Percentiles rank a stretch among this genome's conserved stretches.
Evolutionary conservation across 2,888 invertebrate genomes (phyloP).

Genomic region (Apamea monoglypha): DNA sequence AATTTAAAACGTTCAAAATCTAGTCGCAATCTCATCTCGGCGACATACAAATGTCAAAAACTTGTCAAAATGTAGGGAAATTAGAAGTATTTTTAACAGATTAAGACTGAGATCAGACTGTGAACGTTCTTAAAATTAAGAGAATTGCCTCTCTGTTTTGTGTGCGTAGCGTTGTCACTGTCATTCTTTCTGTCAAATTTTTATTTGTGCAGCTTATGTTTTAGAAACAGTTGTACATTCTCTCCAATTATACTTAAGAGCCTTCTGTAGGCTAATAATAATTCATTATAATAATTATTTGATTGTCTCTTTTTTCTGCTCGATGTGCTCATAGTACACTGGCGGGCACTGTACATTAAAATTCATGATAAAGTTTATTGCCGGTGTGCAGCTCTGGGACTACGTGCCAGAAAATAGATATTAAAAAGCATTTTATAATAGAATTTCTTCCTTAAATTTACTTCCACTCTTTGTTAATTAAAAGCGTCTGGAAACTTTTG

Average conservation of each 20-base stretch:
- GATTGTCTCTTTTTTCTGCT: constrained; percentile 13
- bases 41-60: too few relatives aligned
- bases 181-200: neutral
- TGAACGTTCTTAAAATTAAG: too few relatives aligned
- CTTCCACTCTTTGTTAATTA: constrained; percentile 62
- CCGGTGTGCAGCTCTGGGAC: constrained; percentile 48
- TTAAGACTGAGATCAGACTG: too few relatives aligned
- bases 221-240: neutral
- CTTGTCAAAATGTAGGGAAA: too few relatives aligned
- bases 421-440: constrained; percentile 36
- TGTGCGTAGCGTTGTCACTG: neutral
- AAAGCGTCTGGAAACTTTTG: constrained; percentile 50
- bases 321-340: neutral
- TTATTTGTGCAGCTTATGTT: neutral
- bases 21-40: too few relatives aligned
- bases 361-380: constrained; percentile 17
- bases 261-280: neutral
- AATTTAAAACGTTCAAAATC: too few relatives aligned
- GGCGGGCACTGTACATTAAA: constrained; percentile 13
- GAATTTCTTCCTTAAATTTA: constrained; percentile 39
- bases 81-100: too few relatives aligned
- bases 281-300: neutral
- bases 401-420: constrained; percentile 21
- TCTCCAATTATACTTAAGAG: neutral
- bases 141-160: too few relatives aligned